Conservation (phyloP, 1,140 invertebrate species). For the Papilio polyxenes region DNA sequence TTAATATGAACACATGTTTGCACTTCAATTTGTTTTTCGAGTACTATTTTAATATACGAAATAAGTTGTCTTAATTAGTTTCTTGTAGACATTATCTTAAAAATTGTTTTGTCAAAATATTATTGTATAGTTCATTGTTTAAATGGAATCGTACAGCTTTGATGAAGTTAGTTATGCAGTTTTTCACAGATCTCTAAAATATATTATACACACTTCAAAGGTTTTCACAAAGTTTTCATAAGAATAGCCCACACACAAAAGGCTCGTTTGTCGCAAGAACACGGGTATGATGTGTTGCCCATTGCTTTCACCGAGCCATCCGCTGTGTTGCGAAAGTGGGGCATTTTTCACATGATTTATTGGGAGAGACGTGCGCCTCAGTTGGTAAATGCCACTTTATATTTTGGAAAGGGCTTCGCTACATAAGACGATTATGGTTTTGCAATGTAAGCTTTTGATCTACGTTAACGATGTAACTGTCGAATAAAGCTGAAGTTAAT, state of each 20-base stretch:
- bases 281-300: conserved; percentile 26
- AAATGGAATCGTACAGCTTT: neutral
- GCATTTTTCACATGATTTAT: conserved; percentile 40
- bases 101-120: neutral
- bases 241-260: conserved; percentile 24
- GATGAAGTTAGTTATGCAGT: neutral
- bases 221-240: neutral
- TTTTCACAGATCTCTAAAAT: neutral
- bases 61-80: neutral
- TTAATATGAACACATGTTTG: conserved; percentile 7
- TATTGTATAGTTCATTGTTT: neutral
- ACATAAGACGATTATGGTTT: conserved; percentile 27
- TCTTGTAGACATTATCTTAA: neutral
- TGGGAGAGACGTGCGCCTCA: conserved; percentile 34
- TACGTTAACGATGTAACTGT: neutral
- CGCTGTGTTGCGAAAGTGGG: conserved; percentile 33
- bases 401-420: conserved; percentile 33
- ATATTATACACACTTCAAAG: neutral
- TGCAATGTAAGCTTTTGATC: conserved; percentile 13
- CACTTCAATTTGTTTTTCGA: neutral
- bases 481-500: neutral
- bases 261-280: conserved; percentile 29
- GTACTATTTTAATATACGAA: neutral
- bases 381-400: conserved; percentile 26
- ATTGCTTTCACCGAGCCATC: conserved; percentile 38